Base-by-base conservation (phyloP, 1,140 invertebrate species). In the Diorhabda elongata region DNA sequence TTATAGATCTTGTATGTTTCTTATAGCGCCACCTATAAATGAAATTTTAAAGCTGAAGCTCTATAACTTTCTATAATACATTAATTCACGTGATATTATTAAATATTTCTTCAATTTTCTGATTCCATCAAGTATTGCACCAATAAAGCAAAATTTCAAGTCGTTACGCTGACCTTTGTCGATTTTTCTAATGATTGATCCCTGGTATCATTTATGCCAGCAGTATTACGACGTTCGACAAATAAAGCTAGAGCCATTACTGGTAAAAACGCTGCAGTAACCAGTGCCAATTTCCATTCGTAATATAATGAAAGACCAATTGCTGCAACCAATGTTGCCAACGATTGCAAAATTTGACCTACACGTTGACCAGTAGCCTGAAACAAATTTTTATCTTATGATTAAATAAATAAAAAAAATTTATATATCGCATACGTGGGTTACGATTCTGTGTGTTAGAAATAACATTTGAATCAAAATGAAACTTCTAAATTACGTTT, bases 231-330 rank as follows among this genome's bases (percentile, higher is more conserved):
- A 67, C 87, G 84, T 80, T 93, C 87, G 68, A 95, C 84, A 70
- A 90, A 89, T 0, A 94, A 89, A 0, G 89, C 89, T 0, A 87
- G 81, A 5, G 95, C 83, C 2, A 95, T 89, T n/a, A 96, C 75
- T 2, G 94, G 94, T 26, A 92, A 85, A 71, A 93, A 92, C 2
- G 87, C 85, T 3, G 92, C 79, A 0, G 90, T 87, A 0, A 95
- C 87, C 2, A 94, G 76, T 0, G 92, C 90, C 75, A 96, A 83
- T 75, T 93, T 91, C 90, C 91, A 93, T 58, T 92, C 88, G 78
- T 88, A 94, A 66, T 86, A 87, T 76, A 96, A 83, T 3, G 91
- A 88, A 44, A 96, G 81, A 0, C 87, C 78, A 63, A 92, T 84
- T 2, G 91, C 89, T 6, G 91, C 82, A 2, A 87, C 79, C 2